Conservation (phyloP, 1,140 invertebrate genomes). For the Tetramorium alpestre region DNA sequence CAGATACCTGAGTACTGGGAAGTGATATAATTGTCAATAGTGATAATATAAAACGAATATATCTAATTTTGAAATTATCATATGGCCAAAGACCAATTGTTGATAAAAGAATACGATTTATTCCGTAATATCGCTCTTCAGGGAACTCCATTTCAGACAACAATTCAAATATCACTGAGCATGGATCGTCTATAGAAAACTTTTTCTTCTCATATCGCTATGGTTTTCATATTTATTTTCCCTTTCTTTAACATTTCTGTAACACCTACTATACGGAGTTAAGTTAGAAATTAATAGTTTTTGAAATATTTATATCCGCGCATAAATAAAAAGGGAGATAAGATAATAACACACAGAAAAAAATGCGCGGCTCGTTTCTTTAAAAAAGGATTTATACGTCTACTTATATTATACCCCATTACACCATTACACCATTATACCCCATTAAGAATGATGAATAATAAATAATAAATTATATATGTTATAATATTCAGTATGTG, state of each 20-base stretch:
- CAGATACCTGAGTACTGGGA: not conserved
- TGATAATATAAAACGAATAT: not conserved
- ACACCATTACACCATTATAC: no score
- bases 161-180: not conserved
- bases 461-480: no score
- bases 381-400: no score
- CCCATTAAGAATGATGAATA: no score
- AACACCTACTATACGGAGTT: no score
- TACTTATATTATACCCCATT: no score
- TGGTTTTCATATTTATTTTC: not conserved
- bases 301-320: no score
- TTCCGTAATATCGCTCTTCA: not conserved
- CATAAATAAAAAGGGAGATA: no score
- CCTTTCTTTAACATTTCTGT: not conserved
- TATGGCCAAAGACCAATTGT: constrained; percentile 22
- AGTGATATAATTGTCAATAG: not conserved
- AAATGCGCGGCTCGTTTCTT: no score
- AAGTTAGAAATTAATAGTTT: no score
- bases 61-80: not conserved
- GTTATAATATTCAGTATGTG: no score
- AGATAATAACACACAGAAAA: no score
- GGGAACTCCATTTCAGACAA: not conserved
- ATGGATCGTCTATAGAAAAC: not conserved
- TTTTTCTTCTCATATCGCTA: not conserved
- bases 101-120: not conserved